Evolutionary conservation across 2,888 invertebrate genomes (phyloP).

Genomic region (Tanytarsus gracilentus): DNA sequence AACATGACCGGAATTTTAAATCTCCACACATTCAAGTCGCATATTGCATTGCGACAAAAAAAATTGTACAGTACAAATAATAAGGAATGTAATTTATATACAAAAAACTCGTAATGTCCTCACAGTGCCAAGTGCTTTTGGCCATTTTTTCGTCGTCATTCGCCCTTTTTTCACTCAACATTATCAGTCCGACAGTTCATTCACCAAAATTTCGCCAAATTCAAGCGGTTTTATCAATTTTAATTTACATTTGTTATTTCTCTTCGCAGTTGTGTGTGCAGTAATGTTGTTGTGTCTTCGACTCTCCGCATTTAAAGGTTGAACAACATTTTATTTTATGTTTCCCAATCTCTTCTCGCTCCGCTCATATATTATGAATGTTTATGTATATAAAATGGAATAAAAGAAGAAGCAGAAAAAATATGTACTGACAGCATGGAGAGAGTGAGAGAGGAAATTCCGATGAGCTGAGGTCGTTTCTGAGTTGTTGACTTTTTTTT

Average conservation of each 20-base stretch:
- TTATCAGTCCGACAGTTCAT: slow-evolving; percentile 22
- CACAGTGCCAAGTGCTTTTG: background rate
- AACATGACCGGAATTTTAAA: slow-evolving; percentile 20
- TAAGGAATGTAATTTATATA: background rate
- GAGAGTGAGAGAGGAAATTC: slow-evolving; percentile 19
- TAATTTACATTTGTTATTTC: slow-evolving; percentile 22
- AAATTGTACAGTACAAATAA: background rate
- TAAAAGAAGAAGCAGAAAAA: background rate
- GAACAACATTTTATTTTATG: slow-evolving; percentile 19
- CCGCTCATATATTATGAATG: slow-evolving; percentile 2
- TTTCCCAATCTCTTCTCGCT: slow-evolving; percentile 20
- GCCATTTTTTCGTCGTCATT: background rate
- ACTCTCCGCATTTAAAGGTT: slow-evolving; percentile 4
- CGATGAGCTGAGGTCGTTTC: background rate
- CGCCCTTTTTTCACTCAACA: background rate
- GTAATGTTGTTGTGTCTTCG: background rate
- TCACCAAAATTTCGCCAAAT: slow-evolving; percentile 20
- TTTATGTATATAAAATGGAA: background rate
- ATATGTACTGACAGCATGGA: background rate
- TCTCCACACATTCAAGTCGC: no score
- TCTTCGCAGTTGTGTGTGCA: background rate
- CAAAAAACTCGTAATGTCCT: background rate
- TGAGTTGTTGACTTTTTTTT: background rate
- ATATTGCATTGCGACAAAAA: slow-evolving; percentile 10
- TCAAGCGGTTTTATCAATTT: slow-evolving; percentile 20